phyloP scores from a whole-genome alignment of 2,797 vertebrate species.

The Pantherophis alleghaniensis region DNA sequence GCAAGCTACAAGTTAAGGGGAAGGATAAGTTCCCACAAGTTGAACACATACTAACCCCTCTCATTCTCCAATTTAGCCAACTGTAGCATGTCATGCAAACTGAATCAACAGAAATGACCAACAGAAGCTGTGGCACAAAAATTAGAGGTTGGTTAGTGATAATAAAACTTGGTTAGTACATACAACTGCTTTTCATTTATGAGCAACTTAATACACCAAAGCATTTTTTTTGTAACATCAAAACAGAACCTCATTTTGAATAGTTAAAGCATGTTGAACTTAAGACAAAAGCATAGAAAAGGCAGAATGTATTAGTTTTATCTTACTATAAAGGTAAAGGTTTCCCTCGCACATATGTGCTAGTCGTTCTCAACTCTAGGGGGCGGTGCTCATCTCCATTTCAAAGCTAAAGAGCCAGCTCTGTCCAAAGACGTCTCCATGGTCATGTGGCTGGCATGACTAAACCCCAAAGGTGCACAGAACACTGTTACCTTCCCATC shows the following conservation, averaged over 20 bases:
- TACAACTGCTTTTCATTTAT: background rate
- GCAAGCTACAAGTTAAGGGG: background rate
- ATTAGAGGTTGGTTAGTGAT: background rate
- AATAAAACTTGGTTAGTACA: background rate
- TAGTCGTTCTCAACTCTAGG: too few species aligned
- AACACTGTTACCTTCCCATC: too few species aligned
- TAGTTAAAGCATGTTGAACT: background rate
- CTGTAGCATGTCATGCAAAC: background rate
- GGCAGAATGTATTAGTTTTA: background rate
- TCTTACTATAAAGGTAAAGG: background rate
- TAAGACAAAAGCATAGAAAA: background rate
- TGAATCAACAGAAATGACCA: background rate
- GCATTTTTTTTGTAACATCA: background rate
- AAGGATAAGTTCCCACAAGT: background rate
- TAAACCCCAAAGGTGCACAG: too few species aligned
- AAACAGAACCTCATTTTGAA: background rate
- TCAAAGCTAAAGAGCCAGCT: too few species aligned
- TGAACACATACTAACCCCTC: background rate
- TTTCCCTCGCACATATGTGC: too few species aligned
- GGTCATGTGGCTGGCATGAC: too few species aligned
- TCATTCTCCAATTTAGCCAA: background rate
- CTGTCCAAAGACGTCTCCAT: too few species aligned
- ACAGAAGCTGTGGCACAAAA: background rate
- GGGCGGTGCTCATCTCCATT: too few species aligned
- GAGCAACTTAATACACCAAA: background rate